Evolutionary conservation across 2,888 invertebrate species (phyloP).

Genomic region (Rhamnusium bicolor): DNA sequence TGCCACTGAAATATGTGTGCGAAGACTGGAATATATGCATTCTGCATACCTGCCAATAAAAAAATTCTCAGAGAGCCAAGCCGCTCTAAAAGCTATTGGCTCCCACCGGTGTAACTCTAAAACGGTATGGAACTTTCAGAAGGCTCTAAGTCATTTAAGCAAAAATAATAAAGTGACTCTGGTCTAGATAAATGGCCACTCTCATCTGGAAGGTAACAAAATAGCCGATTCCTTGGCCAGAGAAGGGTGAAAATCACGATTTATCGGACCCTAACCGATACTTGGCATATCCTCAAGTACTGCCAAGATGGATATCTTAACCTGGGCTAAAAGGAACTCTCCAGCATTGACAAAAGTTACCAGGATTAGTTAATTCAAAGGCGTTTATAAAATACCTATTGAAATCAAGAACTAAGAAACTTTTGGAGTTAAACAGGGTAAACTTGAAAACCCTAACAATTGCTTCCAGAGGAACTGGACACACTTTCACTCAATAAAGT

Average conservation of each 20-base stretch:
- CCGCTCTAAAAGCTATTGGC: not conserved
- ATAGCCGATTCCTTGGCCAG: conserved; percentile 11
- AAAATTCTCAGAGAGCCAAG: not conserved
- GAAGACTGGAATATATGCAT: too few relatives aligned
- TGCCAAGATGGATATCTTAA: not conserved
- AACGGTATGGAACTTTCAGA: conserved; percentile 3
- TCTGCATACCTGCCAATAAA: not conserved
- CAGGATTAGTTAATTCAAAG: too few relatives aligned
- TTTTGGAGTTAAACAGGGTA: not conserved
- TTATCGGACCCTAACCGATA: not conserved
- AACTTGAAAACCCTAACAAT: too few relatives aligned
- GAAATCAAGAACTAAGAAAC: not conserved
- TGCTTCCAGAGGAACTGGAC: too few relatives aligned
- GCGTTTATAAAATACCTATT: not conserved
- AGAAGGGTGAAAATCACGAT: not conserved
- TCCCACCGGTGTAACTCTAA: not conserved
- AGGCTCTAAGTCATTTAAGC: not conserved
- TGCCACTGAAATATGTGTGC: too few relatives aligned
- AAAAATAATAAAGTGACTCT: conserved; percentile 4
- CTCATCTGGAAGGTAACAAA: not conserved
- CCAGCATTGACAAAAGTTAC: not conserved
- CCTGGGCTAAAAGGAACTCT: not conserved
- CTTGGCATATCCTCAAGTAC: not conserved
- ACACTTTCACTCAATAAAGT: too few relatives aligned
- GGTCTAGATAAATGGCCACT: conserved; percentile 4